These are phyloP conservation scores for Periophthalmus magnuspinnatus DNA, from an alignment of 2,797 vertebrate genomes.

Conservation along the genomic window DNA sequence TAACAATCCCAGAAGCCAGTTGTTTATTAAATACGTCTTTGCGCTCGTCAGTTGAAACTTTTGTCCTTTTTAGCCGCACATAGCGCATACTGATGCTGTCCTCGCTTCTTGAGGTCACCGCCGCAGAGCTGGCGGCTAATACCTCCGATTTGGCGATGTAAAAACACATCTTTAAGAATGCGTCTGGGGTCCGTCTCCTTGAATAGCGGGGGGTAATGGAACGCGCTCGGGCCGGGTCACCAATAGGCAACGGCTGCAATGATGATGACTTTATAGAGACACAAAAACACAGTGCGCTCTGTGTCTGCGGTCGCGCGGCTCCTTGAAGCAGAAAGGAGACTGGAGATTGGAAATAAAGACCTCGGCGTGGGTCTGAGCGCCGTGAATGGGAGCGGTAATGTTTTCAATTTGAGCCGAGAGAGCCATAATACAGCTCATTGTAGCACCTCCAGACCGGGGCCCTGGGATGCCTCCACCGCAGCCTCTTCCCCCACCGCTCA, in stretches of 20 bases:
- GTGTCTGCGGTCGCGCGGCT: conserved; percentile 26
- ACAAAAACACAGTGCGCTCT: conserved; percentile 38
- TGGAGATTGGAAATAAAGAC: conserved; percentile 74
- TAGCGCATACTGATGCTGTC: conserved; percentile 65
- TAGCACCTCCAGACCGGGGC: conserved; percentile 67
- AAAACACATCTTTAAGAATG: conserved; percentile 65
- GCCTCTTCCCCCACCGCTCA: conserved; percentile 47
- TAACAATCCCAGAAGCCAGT: conserved; percentile 15
- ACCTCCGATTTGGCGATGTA: conserved; percentile 63
- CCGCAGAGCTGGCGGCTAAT: conserved; percentile 44
- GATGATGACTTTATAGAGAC: conserved; percentile 66
- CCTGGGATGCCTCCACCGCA: conserved; percentile 63
- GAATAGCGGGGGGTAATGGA: conserved; percentile 59
- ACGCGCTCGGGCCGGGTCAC: conserved; percentile 63
- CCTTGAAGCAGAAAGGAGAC: conserved; percentile 74
- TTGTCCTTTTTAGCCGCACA: conserved; percentile 48
- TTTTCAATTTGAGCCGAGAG: conserved; percentile 78
- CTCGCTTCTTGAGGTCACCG: conserved; percentile 55
- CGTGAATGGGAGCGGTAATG: conserved; percentile 75
- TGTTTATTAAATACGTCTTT: conserved; percentile 39
- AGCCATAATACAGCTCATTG: conserved; percentile 77
- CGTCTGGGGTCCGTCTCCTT: conserved; percentile 52
- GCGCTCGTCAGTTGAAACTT: conserved; percentile 33
- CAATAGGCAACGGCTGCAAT: conserved; percentile 57
- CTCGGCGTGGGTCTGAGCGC: conserved; percentile 73